Base-by-base conservation (phyloP, 2,888 invertebrate genomes). In the Fabriciana adippe region DNA sequence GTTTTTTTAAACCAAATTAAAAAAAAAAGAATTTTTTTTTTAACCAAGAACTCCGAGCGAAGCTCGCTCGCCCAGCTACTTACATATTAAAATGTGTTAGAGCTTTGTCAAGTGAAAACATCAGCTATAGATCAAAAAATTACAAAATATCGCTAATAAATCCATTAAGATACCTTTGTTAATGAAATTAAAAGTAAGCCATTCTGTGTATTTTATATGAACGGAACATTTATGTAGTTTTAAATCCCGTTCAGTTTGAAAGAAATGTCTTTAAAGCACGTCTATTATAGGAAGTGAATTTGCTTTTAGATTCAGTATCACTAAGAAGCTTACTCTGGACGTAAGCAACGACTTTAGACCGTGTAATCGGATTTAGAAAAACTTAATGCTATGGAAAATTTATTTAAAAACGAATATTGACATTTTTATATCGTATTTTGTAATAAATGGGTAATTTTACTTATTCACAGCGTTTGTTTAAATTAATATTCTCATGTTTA, bases 281-380 rank as follows among this genome's bases (percentile, higher is more conserved):
- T 61, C 72, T 72, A 70, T 74, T 73, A 73, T 68, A 66, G 68
- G n/a, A 55, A 59, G 55, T 56, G 69, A 72, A 73, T 74, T 73
- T 75, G 70, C 73, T 73, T 72, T 69, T 69, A 72, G 66, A 71
- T 69, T 66, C 68, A 68, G 66, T 68, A 73, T 69, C 71, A 57
- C 66, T 67, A 73, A 74, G 73, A 56, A 72, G 74, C 76, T 75
- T 74, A 75, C 67, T 57, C 68, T 69, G 72, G 71, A 70, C 69
- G 67, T 61, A 67, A 69, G 70, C 55, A 70, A 64, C 69, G 73
- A 74, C 70, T 72, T 75, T 72, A 68, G 73, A 72, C 63, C 71
- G 69, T 72, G 66, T 71, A 71, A 74, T 74, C 73, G 68, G 74
- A 74, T 73, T 73, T 71, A 68, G 66, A 69, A 64, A 63, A 70